Base-by-base conservation (phyloP, 30 jellyfish, hydroid and myxozoan genomes). In the Cassiopea andromeda region DNA sequence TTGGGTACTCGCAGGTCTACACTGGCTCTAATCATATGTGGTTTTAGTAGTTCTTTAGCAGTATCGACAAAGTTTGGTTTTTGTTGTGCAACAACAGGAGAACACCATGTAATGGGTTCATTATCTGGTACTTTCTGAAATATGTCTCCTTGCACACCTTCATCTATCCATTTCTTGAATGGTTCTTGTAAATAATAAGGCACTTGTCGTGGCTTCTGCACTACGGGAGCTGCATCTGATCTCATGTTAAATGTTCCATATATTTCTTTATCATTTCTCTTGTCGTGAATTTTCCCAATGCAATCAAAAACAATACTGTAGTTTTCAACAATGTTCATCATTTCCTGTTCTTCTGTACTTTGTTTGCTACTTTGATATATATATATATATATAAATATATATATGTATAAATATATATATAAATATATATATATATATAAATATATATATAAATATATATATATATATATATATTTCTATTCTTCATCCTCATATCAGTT, bases 91-190 rank as follows among this genome's bases (percentile, higher is more conserved):
- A 76, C 85, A 47, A 76, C 69, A 76, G 73, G 85, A 19, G 85
- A 76, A 76, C 69, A 76, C 85, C 85, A 74, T 74, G 83, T 74
- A 49, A 72, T 72, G 54, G 3, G 49, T 72, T 72, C 81, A 72
- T 72, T 72, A 50, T 72, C 81, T 44, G 49, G 85, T 16, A 76
- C 72, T 47, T 76, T 76, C 85, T 76, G 0, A 76, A 76, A 76
- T 4, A 46, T 46, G 73, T 76, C 85, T 43, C 47, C 85, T 76
- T 76, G 85, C 48, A 76, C 85, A 2, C 85, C 69, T 47, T 46
- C 58, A 49, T 76, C 85, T 50, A 76, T 4, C 72, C 17, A 75
- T 75, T 44, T 46, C 45, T 74, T 75, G 69, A 75, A 75, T n/a
- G 85, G 85, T 75, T 75, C 71, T 46, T 75, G 85, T 43, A 75